Conservation (phyloP, 2,113 vertebrate genomes). For the Stigmatopora nigra region DNA sequence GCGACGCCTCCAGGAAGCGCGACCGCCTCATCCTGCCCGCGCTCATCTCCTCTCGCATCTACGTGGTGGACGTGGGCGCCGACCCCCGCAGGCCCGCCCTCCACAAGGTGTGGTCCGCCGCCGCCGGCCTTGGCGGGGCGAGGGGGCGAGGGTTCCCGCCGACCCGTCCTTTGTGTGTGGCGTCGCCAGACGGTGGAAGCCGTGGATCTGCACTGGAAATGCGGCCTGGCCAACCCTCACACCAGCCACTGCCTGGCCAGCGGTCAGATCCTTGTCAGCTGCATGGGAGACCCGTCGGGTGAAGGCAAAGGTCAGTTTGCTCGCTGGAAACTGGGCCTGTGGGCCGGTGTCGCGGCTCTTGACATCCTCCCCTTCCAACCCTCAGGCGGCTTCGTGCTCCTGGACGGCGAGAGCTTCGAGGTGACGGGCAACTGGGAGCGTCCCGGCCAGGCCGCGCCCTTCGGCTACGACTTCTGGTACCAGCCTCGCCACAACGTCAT, state of each 20-base stretch:
- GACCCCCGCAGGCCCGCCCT: slow-evolving; percentile 68
- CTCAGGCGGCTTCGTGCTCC: slow-evolving; percentile 80
- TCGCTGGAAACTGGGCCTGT: no score
- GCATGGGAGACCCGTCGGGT: slow-evolving; percentile 79
- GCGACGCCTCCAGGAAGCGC: slow-evolving; percentile 71
- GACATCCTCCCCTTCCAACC: neutral
- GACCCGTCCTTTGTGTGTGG: no score
- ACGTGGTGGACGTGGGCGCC: slow-evolving; percentile 79
- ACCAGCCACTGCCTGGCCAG: slow-evolving; percentile 85
- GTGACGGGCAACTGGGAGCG: slow-evolving; percentile 84
- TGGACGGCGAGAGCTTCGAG: slow-evolving; percentile 88
- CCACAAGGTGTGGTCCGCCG: no score
- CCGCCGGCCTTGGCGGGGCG: no score
- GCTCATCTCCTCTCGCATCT: slow-evolving; percentile 83
- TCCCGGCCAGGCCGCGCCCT: slow-evolving; percentile 58
- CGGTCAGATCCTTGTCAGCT: slow-evolving; percentile 87
- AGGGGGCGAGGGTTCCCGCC: no score
- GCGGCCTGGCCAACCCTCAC: slow-evolving; percentile 75
- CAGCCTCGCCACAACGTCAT: slow-evolving; percentile 90
- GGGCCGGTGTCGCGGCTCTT: no score
- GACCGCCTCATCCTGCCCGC: slow-evolving; percentile 80
- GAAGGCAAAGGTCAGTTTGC: slow-evolving; percentile 81
- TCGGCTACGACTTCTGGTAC: slow-evolving; percentile 96
- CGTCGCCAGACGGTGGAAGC: slow-evolving; percentile 79
- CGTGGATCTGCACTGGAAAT: slow-evolving; percentile 74